A percentile compares a stretch with the other conserved stretches of the same genome.
phyloP scores from a whole-genome alignment of 2,113 vertebrate species.

The Chionomys nivalis region DNA sequence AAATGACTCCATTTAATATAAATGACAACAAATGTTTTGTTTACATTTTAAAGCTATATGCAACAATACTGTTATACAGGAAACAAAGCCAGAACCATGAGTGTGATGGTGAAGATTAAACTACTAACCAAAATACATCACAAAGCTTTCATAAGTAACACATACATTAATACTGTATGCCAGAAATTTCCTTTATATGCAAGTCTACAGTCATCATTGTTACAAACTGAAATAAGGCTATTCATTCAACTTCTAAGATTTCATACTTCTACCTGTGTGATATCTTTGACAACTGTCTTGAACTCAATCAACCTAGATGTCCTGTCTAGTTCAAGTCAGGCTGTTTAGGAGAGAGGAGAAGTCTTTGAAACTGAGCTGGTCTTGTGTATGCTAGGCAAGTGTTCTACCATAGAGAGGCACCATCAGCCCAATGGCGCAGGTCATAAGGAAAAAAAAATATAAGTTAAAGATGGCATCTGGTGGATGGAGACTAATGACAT shows the following conservation, averaged over 20 bases:
- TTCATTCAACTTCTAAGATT: background rate
- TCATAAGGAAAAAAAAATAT: background rate
- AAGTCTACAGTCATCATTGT: background rate
- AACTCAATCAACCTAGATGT: background rate
- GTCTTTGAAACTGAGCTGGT: background rate
- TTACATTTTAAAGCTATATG: constrained; percentile 10
- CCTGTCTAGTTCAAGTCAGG: background rate
- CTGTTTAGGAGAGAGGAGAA: background rate
- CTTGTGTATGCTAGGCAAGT: background rate
- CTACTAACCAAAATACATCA: background rate
- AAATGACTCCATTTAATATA: constrained; percentile 15
- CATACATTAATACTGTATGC: background rate
- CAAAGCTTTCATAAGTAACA: background rate
- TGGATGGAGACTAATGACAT: too few species aligned
- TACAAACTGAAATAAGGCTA: background rate
- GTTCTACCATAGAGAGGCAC: background rate
- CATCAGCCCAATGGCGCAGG: background rate
- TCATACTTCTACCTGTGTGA: background rate
- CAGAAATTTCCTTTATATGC: background rate
- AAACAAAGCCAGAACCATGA: constrained; percentile 9
- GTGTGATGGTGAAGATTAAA: background rate
- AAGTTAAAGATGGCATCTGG: background rate
- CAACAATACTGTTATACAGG: background rate
- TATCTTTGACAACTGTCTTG: background rate
- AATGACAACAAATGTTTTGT: constrained; percentile 14